Conservation (phyloP, 2,797 vertebrate species). For the Eurystomus glaucurus region DNA sequence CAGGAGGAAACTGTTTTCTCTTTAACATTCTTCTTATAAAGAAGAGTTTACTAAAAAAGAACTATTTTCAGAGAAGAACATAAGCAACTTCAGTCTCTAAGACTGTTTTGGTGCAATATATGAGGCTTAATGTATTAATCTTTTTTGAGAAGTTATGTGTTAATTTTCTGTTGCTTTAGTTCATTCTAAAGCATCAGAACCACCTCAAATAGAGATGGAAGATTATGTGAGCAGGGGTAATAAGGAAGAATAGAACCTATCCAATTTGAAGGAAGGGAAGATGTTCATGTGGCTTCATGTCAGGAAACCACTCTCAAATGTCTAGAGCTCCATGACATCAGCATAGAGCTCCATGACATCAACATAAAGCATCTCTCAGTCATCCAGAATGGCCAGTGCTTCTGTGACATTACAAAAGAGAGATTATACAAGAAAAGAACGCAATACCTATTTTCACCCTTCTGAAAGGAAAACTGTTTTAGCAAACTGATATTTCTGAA, state of each 20-base stretch:
- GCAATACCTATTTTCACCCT: neutral
- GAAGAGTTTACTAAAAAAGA: neutral
- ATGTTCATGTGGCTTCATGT: neutral
- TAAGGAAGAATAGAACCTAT: neutral
- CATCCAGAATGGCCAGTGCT: neutral
- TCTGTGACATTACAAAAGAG: neutral
- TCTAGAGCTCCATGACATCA: neutral
- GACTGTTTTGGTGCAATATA: neutral
- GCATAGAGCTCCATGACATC: neutral
- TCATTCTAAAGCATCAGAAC: neutral
- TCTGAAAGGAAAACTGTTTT: neutral
- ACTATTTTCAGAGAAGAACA: neutral
- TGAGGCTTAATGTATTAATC: neutral
- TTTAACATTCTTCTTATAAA: neutral
- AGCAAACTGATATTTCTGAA: neutral
- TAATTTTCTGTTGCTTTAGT: neutral
- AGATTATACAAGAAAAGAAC: neutral
- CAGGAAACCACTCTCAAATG: neutral
- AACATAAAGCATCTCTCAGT: neutral
- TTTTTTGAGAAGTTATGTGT: neutral
- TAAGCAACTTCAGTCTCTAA: neutral
- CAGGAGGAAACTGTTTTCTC: neutral
- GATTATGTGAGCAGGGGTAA: neutral
- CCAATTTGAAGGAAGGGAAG: neutral
- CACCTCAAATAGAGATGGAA: neutral